phyloP scores from a whole-genome alignment of 2,113 vertebrate species.

The Oenanthe melanoleuca region DNA sequence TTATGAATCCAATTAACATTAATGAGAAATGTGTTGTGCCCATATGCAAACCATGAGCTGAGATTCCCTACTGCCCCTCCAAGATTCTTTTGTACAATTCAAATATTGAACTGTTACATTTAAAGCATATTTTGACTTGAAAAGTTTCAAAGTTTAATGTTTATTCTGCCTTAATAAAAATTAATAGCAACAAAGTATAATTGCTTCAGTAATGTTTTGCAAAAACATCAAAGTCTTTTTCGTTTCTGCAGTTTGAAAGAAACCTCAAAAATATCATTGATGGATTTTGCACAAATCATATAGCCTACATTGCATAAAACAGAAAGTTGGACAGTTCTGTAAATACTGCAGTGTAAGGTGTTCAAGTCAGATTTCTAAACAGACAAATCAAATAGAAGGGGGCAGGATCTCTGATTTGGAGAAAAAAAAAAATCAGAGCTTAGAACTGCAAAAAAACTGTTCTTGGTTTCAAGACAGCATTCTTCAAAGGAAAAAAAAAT shows the following conservation, averaged over 20 bases:
- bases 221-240: slow-evolving; percentile 57
- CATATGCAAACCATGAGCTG: neutral
- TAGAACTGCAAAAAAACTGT: slow-evolving; percentile 50
- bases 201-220: slow-evolving; percentile 51
- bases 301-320: slow-evolving; percentile 36
- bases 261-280: neutral
- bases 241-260: slow-evolving; percentile 38
- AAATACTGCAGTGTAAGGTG: slow-evolving; percentile 56
- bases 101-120: neutral
- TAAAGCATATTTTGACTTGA: neutral
- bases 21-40: slow-evolving; percentile 33
- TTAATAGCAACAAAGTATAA: slow-evolving; percentile 48
- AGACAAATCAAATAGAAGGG: slow-evolving; percentile 5
- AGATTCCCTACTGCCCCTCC: neutral
- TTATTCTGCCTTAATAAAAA: slow-evolving; percentile 28
- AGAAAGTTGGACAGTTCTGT: slow-evolving; percentile 46
- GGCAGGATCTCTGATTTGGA: neutral
- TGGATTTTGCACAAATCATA: slow-evolving; percentile 9
- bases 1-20: slow-evolving; percentile 48
- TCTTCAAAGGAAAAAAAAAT: slow-evolving; percentile 71
- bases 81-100: neutral
- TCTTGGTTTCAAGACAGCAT: slow-evolving; percentile 28
- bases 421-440: slow-evolving; percentile 10
- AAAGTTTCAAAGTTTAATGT: slow-evolving; percentile 10
- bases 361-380: slow-evolving; percentile 55